Base-by-base conservation (phyloP, 2,797 vertebrate genomes). In the Nyctalus aviator region DNA sequence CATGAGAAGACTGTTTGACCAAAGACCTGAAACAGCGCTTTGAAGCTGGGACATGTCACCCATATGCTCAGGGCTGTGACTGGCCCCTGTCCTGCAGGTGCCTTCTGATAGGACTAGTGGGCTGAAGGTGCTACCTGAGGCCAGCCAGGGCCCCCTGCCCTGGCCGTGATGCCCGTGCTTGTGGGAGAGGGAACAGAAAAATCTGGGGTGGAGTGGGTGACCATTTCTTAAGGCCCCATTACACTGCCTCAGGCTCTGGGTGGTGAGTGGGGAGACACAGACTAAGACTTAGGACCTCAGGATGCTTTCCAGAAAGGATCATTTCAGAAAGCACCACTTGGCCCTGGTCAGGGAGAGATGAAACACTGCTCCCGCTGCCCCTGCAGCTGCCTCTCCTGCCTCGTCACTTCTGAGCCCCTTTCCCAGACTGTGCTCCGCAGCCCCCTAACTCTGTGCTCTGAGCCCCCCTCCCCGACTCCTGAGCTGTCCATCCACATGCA, bases 371-470 rank as follows among this genome's bases (percentile, higher is more conserved):
- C 87, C 57, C 3, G 11, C 66, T 48, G 27, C 41, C 18, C 57
- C 73, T 64, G 66, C 11, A 41, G 69, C 83, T 44, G 15, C 55
- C 32, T 64, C 8, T 5, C 20, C n/a, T 13, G 7, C 20, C 25
- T 59, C 0, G 0, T 32, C 20, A 27, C 3, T 2, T 53, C 27
- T 48, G 20, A 27, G 27, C 2, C 6, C 11, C 7, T 48, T 23
- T 20, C 53, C 59, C 21, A 3, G 20, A 41, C 37, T 0, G 0
- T 11, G 3, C 14, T 9, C 12, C 32, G 13, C 30, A 30, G 21
- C 14, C 46, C 32, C 48, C 20, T 30, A 37, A 2, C 20, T 30
- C 35, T 68, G 79, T 15, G 27, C 27, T 87, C 30, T 0, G 15
- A 64, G 21, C 76, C 48, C n/a, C 20, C 17, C 50, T 53, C 73